Base-by-base conservation (phyloP, 2,888 invertebrate genomes). In the Tromatobia lineatoria region DNA sequence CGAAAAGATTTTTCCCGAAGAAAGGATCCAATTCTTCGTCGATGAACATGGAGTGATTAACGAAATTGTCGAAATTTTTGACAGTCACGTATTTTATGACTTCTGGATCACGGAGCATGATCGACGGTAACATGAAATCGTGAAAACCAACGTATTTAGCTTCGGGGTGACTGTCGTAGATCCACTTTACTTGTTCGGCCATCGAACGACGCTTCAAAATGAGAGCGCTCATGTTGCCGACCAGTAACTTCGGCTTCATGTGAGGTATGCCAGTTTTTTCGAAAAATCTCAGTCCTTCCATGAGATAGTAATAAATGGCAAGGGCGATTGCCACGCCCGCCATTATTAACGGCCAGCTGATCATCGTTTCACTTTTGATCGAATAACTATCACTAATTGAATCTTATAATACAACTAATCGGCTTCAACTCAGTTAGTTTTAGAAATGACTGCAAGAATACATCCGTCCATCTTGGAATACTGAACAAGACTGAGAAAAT, bases 91-190 rank as follows among this genome's bases (percentile, higher is more conserved):
- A 42, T 59, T 90, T 91, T 13, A 91, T 89, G 2, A 91, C 69
- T 6, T 90, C 90, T 1, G 87, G 85, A 70, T 90, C 90, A 0
- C 90, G 88, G 0, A 91, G 34, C 66, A 90, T 34, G 4, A 90
- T 74, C 4, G 89, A 23, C 0, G 90, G 90, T 13, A 66, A 81
- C 13, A 52, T 73, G 29, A 89, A 86, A 15, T 91, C 90, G 52
- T 85, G 89, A 34, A 89, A 82, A 4, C 91, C 91, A 6, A 90
- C 71, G 75, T 91, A 91, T 47, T 89, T 91, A 0, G 89, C 89
- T 0, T 90, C 71, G 0, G 86, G 83, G 47, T 86, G 34, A 11
- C 74, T 25, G 54, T 88, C 45, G 77, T 90, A 91, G 0, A 85
- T 29, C 1, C 77, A 59, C 8, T 87, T 69, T 0, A 86, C 4